phyloP scores from a whole-genome alignment of 1,140 invertebrate species.

The Drosophila novamexicana region DNA sequence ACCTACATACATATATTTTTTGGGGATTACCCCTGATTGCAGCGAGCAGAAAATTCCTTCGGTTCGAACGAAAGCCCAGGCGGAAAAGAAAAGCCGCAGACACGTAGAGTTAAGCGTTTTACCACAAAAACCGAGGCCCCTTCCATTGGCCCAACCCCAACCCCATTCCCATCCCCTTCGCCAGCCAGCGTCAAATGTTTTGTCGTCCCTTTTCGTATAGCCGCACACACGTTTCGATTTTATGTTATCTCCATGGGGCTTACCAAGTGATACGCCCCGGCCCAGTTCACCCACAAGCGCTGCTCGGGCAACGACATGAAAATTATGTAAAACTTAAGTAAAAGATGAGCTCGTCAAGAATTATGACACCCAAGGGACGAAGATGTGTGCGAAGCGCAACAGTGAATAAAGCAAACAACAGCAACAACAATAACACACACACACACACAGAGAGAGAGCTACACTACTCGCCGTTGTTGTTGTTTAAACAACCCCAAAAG shows the following conservation, averaged over 20 bases:
- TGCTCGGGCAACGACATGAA: conserved; percentile 72
- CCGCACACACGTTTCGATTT: conserved; percentile 69
- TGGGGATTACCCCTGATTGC: too few relatives aligned
- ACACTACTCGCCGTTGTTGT: conserved; percentile 26
- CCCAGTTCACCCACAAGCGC: conserved; percentile 8
- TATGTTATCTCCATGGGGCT: conserved; percentile 76
- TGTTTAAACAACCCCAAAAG: conserved; percentile 42
- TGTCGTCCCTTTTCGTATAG: conserved; percentile 23
- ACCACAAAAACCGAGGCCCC: conserved; percentile 59
- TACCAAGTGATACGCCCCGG: conserved; percentile 49
- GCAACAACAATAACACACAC: conserved; percentile 11
- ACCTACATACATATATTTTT: background rate
- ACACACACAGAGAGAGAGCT: background rate
- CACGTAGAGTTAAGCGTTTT: conserved; percentile 76
- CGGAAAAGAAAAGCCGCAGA: conserved; percentile 62
- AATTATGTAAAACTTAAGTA: conserved; percentile 85
- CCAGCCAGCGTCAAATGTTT: background rate
- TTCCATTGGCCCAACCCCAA: background rate
- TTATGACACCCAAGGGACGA: conserved; percentile 84
- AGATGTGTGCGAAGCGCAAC: conserved; percentile 64
- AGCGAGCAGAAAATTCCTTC: background rate
- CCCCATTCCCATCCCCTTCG: background rate
- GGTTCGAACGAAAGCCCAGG: background rate
- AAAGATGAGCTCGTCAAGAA: conserved; percentile 85
- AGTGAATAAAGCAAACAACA: conserved; percentile 48